A percentile compares a stretch with the other conserved stretches of the same genome.
phyloP scores from a whole-genome alignment of 2,797 vertebrate species.

The Gymnoscopelus microlampas region DNA sequence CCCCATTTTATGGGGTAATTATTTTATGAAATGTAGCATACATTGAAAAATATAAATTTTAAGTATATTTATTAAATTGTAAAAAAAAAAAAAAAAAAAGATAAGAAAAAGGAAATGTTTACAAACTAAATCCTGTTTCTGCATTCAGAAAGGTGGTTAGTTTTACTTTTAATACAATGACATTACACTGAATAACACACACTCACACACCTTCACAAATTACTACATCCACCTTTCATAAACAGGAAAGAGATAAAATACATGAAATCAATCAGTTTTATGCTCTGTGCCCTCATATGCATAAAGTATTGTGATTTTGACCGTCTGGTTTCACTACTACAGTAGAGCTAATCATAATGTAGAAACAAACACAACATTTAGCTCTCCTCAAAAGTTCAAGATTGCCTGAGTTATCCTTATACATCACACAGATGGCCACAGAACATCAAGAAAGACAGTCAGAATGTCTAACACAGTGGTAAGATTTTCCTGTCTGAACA shows the following conservation, averaged over 20 bases:
- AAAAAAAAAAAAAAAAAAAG: conserved; percentile 60
- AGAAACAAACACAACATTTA: too few relatives aligned
- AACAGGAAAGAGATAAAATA: conserved; percentile 1
- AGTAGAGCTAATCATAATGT: too few relatives aligned
- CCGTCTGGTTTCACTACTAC: too few relatives aligned
- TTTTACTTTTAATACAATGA: conserved; percentile 48
- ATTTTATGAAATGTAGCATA: background rate
- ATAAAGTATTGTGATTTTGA: too few relatives aligned
- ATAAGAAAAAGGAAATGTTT: conserved; percentile 21
- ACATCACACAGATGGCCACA: too few relatives aligned
- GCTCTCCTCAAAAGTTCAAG: too few relatives aligned
- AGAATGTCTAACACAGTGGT: too few relatives aligned
- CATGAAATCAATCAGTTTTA: too few relatives aligned
- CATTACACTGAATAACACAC: conserved; percentile 4
- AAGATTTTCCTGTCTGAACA: background rate
- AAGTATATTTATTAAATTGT: conserved; percentile 55
- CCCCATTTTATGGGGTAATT: background rate
- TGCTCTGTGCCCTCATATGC: too few relatives aligned
- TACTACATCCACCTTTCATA: conserved; percentile 11
- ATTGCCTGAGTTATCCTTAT: too few relatives aligned
- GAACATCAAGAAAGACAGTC: too few relatives aligned
- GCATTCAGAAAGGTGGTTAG: conserved; percentile 25
- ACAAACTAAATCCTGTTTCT: conserved; percentile 25
- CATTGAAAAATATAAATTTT: background rate
- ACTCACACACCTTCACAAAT: conserved; percentile 11